Percentiles rank a stretch among this genome's conserved stretches.
Evolutionary conservation across 1,140 invertebrate species (phyloP).

Genomic region (Formica exsecta): DNA sequence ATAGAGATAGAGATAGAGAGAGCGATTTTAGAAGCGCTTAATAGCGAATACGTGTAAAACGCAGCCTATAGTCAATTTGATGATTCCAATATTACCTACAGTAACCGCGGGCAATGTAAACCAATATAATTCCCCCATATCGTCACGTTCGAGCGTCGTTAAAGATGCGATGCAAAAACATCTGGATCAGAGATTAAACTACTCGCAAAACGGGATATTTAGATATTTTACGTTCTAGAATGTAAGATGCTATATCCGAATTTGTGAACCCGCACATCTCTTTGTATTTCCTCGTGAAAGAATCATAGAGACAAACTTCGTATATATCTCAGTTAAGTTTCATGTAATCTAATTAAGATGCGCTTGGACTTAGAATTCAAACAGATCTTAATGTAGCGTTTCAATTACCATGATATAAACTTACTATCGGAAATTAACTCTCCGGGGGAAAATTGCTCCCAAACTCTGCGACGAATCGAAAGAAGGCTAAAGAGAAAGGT

Average conservation of each 20-base stretch:
- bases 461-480: not conserved
- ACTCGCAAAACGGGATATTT: not conserved
- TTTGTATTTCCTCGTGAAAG: not conserved
- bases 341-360: conserved; percentile 4
- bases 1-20: not conserved
- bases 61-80: conserved; percentile 32
- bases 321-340: not conserved
- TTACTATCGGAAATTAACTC: not conserved
- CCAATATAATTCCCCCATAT: not conserved
- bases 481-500: no score
- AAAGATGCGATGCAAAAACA: not conserved
- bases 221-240: not conserved
- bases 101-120: conserved; percentile 34
- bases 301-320: not conserved
- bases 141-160: not conserved
- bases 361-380: not conserved
- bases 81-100: conserved; percentile 40
- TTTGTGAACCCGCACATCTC: not conserved
- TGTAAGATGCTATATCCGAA: not conserved
- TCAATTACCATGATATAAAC: not conserved
- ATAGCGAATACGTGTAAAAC: conserved; percentile 55
- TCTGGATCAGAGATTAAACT: not conserved
- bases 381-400: not conserved
- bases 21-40: conserved; percentile 35
- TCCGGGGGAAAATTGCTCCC: not conserved